Percentiles rank a stretch among this genome's conserved stretches.
These are phyloP conservation scores for Etheostoma nigrum DNA, from an alignment of 2,797 vertebrate genomes.

Conservation along the genomic window DNA sequence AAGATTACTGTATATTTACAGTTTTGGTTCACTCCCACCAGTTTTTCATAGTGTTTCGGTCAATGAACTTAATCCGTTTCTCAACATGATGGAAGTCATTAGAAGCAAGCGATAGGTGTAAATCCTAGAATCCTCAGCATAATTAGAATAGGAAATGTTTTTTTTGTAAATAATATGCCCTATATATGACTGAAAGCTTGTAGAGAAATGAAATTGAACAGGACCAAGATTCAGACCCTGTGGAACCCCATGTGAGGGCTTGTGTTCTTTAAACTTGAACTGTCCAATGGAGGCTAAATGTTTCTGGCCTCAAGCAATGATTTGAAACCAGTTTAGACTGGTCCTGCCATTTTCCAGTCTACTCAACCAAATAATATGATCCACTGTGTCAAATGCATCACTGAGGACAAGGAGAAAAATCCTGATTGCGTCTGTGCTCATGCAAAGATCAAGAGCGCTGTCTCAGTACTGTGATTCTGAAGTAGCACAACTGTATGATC, in stretches of 20 bases:
- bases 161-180: neutral
- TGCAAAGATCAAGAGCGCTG: neutral
- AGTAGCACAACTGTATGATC: neutral
- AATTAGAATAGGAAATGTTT: neutral
- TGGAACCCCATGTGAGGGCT: neutral
- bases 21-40: too few relatives aligned
- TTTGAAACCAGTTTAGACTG: neutral
- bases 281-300: neutral
- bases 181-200: neutral
- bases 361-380: neutral
- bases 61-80: neutral
- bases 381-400: neutral
- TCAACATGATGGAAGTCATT: neutral
- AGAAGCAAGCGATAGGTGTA: neutral
- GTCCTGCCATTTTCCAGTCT: neutral
- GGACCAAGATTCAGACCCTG: neutral
- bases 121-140: neutral
- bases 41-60: neutral
- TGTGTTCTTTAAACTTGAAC: neutral
- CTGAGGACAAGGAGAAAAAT: neutral
- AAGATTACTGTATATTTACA: too few relatives aligned
- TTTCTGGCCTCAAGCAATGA: neutral
- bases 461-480: neutral
- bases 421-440: neutral
- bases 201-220: neutral